Percentiles rank a stretch among this genome's conserved stretches.
Conservation (phyloP, 2,113 vertebrate species). For the Plotosus lineatus region DNA sequence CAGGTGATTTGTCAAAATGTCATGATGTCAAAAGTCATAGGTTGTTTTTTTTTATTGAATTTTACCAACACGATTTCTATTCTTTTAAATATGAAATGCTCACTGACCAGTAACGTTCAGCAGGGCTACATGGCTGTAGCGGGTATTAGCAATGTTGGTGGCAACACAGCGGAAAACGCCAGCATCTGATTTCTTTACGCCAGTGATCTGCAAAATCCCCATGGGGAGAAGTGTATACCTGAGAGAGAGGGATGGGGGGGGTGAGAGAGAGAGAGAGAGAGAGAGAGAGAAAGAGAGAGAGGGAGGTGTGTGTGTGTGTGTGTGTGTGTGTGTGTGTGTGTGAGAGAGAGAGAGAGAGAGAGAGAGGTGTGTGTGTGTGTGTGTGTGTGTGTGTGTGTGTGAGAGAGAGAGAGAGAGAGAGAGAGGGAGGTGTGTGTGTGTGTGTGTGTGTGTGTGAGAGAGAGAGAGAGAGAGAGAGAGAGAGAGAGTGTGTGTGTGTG, state of each 20-base stretch:
- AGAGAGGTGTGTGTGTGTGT: too few species aligned
- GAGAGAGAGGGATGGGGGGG: neutral
- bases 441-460: too few species aligned
- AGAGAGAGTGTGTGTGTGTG: neutral
- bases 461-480: neutral
- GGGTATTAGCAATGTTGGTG: conserved; percentile 55
- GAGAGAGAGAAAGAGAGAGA: neutral
- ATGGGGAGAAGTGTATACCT: conserved; percentile 78
- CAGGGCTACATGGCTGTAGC: conserved; percentile 58
- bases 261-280: neutral
- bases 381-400: too few species aligned
- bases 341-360: neutral
- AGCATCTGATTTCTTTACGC: conserved; percentile 51
- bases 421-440: too few species aligned
- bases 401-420: conserved; percentile 13
- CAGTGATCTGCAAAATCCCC: conserved; percentile 73
- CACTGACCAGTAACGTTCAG: conserved; percentile 57
- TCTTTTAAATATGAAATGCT: neutral
- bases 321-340: too few species aligned
- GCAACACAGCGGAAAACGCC: conserved; percentile 58
- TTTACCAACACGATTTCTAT: neutral
- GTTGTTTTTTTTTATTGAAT: neutral
- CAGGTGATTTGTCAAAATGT: neutral
- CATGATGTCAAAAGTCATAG: neutral
- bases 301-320: too few species aligned